These are phyloP conservation scores for Abramis brama DNA, from an alignment of 2,113 vertebrate genomes.

Conservation along the genomic window DNA sequence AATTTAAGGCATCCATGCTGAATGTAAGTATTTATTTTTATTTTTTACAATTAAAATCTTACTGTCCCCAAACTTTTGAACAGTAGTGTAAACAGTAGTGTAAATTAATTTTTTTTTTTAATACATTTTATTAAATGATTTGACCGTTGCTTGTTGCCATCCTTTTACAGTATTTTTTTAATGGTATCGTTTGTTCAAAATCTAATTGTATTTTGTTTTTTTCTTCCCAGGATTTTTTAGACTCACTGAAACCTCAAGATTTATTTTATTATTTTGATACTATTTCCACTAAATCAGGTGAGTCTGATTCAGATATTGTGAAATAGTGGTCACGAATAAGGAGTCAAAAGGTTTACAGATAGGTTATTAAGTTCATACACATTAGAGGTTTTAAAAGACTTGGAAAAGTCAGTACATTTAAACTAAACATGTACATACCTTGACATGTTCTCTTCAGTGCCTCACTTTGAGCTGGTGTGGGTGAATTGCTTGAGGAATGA, in stretches of 20 bases:
- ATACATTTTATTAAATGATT: neutral
- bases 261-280: slow-evolving; percentile 55
- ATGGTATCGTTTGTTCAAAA: neutral
- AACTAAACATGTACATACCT: neutral
- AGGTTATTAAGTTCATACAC: neutral
- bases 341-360: neutral
- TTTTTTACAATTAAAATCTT: neutral
- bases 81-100: neutral
- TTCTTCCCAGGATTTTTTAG: slow-evolving; percentile 57
- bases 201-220: slow-evolving; percentile 36
- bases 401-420: neutral
- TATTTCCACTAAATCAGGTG: slow-evolving; percentile 65
- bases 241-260: slow-evolving; percentile 56
- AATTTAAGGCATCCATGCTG: too few species aligned
- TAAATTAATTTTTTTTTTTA: too few species aligned
- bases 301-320: neutral
- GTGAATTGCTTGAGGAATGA: slow-evolving; percentile 44
- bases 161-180: neutral
- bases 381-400: neutral
- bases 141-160: neutral
- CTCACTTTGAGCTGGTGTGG: slow-evolving; percentile 59
- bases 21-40: too few species aligned
- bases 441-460: slow-evolving; percentile 41
- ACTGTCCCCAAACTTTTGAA: neutral
- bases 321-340: neutral